phyloP scores from a whole-genome alignment of 2,797 vertebrate genomes.

The Natrix natrix region DNA sequence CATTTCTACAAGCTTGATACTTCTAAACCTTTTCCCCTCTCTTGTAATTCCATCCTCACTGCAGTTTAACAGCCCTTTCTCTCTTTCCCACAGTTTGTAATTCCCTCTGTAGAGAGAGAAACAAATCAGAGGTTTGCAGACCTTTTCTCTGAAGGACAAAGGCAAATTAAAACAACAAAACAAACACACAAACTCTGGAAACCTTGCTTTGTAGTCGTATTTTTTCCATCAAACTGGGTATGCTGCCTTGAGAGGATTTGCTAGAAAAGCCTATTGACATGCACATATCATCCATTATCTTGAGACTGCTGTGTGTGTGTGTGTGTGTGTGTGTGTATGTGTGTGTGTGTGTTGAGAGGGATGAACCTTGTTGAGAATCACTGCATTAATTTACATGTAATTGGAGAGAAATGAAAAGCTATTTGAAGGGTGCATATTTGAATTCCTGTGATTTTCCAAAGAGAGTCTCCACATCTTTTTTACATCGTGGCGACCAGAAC shows the following conservation, averaged over 20 bases:
- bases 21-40: background rate
- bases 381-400: background rate
- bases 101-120: background rate
- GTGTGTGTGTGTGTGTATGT: background rate
- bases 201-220: background rate
- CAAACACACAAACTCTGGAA: background rate
- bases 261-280: background rate
- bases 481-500: too few species aligned
- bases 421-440: background rate
- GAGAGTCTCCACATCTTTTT: too few species aligned
- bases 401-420: background rate
- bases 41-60: background rate
- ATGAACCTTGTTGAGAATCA: background rate
- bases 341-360: background rate
- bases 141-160: background rate
- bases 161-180: background rate
- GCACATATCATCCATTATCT: background rate
- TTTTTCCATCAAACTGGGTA: background rate
- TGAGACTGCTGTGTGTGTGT: background rate
- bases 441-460: background rate
- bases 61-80: background rate
- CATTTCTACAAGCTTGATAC: background rate
- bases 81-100: background rate
- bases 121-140: background rate
- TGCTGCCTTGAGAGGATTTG: background rate